Percentiles rank a stretch among this genome's conserved stretches.
phyloP scores from a whole-genome alignment of 2,797 vertebrate species.

The Lithobates sylvaticus region DNA sequence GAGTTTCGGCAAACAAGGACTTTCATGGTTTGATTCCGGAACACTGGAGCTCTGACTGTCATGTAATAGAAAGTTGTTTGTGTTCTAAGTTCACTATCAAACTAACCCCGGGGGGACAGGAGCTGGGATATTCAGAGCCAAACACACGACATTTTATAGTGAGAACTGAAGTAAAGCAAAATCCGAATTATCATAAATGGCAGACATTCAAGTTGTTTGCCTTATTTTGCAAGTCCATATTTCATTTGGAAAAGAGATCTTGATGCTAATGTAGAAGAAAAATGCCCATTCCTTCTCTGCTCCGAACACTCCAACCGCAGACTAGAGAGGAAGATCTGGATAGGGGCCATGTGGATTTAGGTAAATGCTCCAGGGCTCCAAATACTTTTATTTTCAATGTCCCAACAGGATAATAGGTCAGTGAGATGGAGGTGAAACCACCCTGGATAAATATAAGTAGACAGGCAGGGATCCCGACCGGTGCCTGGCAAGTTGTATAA shows the following conservation, averaged over 20 bases:
- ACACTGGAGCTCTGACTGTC: neutral
- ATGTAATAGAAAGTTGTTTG: slow-evolving; percentile 5
- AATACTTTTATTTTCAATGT: neutral
- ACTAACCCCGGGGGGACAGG: neutral
- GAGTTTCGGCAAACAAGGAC: too few relatives aligned
- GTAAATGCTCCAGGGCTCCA: neutral
- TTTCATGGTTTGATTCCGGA: neutral
- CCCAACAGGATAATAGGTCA: too few relatives aligned
- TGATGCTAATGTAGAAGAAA: slow-evolving; percentile 26
- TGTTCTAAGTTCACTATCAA: neutral
- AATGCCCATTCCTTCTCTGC: neutral
- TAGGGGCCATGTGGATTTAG: neutral
- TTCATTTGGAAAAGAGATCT: slow-evolving; percentile 30
- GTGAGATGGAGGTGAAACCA: too few relatives aligned
- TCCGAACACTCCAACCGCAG: neutral
- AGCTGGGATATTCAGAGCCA: neutral
- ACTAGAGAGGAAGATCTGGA: neutral
- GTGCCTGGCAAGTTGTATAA: too few relatives aligned
- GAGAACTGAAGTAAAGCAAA: slow-evolving; percentile 27
- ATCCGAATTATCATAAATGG: slow-evolving; percentile 55
- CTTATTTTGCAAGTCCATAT: slow-evolving; percentile 44
- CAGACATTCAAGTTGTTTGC: slow-evolving; percentile 48
- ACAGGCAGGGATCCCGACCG: too few relatives aligned
- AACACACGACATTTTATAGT: slow-evolving; percentile 30
- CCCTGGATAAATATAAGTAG: too few relatives aligned